These are phyloP conservation scores for Drosophila nebulosa DNA, from an alignment of 1,140 invertebrate species.

Conservation along the genomic window DNA sequence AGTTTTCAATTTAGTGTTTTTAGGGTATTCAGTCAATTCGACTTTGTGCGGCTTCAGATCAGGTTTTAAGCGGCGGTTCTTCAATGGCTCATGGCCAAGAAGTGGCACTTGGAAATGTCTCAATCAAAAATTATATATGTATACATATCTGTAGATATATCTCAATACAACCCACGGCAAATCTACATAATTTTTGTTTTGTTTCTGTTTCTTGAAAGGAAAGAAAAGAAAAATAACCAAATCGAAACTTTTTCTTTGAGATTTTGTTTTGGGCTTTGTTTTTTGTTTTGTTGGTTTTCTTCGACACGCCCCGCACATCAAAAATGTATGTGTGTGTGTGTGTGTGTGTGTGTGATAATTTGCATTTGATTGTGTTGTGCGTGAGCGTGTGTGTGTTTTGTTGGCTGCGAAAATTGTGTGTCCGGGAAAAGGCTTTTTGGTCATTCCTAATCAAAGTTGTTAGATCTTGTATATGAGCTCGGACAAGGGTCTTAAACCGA, in stretches of 20 bases:
- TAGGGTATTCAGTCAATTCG: slow-evolving; percentile 4
- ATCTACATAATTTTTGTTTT: slow-evolving; percentile 65
- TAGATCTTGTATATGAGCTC: slow-evolving; percentile 50
- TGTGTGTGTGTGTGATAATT: slow-evolving; percentile 62
- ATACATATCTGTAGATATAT: slow-evolving; percentile 6
- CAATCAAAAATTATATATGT: slow-evolving; percentile 46
- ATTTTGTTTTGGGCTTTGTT: slow-evolving; percentile 8
- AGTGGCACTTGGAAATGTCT: slow-evolving; percentile 74
- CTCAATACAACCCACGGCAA: slow-evolving; percentile 57
- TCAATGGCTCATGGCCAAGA: slow-evolving; percentile 74
- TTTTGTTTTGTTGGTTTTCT: slow-evolving; percentile 12
- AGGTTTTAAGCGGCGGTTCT: slow-evolving; percentile 16
- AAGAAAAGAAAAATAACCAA: slow-evolving; percentile 24
- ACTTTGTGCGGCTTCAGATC: not conserved
- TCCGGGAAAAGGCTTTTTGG: slow-evolving; percentile 69
- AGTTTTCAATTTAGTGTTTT: too few relatives aligned
- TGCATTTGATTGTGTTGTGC: slow-evolving; percentile 71
- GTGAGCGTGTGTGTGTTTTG: slow-evolving; percentile 31
- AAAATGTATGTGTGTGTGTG: slow-evolving; percentile 26
- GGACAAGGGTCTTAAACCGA: slow-evolving; percentile 52
- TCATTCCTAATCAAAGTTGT: slow-evolving; percentile 58
- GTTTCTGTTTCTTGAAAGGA: slow-evolving; percentile 16
- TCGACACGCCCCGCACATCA: slow-evolving; percentile 48
- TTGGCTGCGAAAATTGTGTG: slow-evolving; percentile 63
- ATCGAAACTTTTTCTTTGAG: slow-evolving; percentile 66